phyloP scores from a whole-genome alignment of 1,140 invertebrate genomes.

The Platyscapa corneri region DNA sequence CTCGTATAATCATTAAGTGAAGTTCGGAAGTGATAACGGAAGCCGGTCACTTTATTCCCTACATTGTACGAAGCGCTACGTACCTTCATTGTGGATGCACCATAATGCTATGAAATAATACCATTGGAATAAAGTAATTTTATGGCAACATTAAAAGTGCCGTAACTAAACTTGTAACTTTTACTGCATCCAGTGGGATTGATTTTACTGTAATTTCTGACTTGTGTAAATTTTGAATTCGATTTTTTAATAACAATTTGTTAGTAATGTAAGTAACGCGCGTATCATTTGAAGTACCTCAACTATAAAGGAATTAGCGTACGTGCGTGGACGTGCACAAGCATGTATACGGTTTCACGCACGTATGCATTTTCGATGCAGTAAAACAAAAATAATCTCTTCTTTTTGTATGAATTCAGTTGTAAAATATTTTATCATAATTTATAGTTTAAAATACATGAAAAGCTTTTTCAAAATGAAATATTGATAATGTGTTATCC shows the following conservation, averaged over 20 bases:
- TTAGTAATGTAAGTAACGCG: neutral
- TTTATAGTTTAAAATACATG: no score
- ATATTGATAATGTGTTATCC: no score
- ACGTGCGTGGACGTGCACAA: neutral
- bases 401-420: no score
- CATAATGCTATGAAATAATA: neutral
- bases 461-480: slow-evolving; percentile 28
- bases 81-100: neutral
- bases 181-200: neutral
- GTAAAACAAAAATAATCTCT: neutral
- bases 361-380: neutral
- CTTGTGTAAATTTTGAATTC: neutral
- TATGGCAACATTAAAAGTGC: neutral
- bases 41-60: no score
- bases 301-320: neutral
- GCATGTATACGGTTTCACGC: neutral
- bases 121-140: neutral
- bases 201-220: neutral
- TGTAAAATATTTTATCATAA: no score
- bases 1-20: neutral
- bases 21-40: neutral
- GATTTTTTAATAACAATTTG: no score
- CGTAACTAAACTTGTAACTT: neutral
- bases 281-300: neutral
- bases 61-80: neutral